Percentiles rank a stretch among this genome's conserved stretches.
These are phyloP conservation scores for Cyprinella venusta DNA, from an alignment of 2,797 vertebrate genomes.

Conservation along the genomic window DNA sequence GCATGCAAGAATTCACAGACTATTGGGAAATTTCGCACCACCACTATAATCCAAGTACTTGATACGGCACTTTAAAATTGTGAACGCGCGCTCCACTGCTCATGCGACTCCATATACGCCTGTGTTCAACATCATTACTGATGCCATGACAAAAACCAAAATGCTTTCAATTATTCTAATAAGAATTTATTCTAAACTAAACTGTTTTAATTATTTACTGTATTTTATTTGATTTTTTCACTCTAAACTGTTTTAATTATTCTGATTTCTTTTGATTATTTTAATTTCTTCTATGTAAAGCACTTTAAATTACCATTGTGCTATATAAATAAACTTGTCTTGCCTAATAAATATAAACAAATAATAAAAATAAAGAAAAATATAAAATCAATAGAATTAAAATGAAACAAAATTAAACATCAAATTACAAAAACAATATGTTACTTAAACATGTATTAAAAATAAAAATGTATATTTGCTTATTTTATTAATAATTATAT, in stretches of 20 bases:
- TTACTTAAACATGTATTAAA: too few species aligned
- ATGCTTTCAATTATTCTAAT: neutral
- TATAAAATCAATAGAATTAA: neutral
- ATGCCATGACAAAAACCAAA: neutral
- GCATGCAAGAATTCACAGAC: slow-evolving; percentile 3
- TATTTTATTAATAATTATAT: too few species aligned
- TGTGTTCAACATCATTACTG: neutral
- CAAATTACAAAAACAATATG: neutral
- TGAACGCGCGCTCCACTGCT: neutral
- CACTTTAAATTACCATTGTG: too few species aligned
- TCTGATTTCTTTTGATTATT: too few species aligned
- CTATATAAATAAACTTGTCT: too few species aligned
- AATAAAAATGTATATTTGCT: too few species aligned
- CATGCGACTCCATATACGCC: neutral
- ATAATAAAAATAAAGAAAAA: neutral
- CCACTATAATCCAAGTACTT: slow-evolving; percentile 11
- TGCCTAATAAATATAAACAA: neutral
- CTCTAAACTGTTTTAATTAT: too few species aligned
- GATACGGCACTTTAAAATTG: neutral
- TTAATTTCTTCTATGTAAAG: too few species aligned
- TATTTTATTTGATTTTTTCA: too few species aligned
- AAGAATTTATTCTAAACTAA: too few species aligned
- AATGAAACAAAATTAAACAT: neutral
- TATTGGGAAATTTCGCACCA: neutral
- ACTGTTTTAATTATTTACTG: too few species aligned